Base-by-base conservation (phyloP, 2,888 invertebrate species). In the Dolichomitus sp. region DNA sequence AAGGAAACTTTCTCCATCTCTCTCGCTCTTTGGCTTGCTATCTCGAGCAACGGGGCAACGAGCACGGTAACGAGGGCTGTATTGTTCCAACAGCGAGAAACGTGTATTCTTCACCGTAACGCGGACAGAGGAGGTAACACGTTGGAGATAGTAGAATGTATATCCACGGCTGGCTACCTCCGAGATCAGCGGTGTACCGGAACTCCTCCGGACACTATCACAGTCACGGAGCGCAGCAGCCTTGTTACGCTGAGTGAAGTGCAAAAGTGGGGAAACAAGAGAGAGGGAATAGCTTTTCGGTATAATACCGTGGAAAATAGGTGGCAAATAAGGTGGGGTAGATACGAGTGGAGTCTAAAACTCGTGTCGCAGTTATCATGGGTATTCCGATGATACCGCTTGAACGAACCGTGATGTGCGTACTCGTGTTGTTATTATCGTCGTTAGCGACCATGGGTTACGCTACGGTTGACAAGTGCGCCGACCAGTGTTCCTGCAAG, bases 401-500 rank as follows among this genome's bases (percentile, higher is more conserved):
- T 17, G 72, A 81, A 76, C 79, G 59, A 77, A 75, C 57, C 66
- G 84, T 79, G 30, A 80, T 82, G 81, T 81, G 87, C 80, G 61
- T 84, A 37, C 45, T 86, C 76, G 80, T 78, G 75, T 69, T 83
- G 50, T 73, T 83, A 33, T 65, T 83, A 33, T 72, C 83, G 42
- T 83, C 83, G 45, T 42, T 83, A 42, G 72, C 80, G 74, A 80
- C 81, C 54, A 87, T 90, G 84, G 86, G 87, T 57, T 87, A 87
- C 66, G 90, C 90, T 63, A 87, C 89, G 78, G 88, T 87, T 42
- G 93, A 93, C 87, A 93, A 92, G 87, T 93, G 93, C 87, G 90
- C 92, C 75, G 92, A 92, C 75, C 89, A 92, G 89, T 98, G 98
- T 94, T 95, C 96, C 90, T 98, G 98, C 94, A 98, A 98, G 94